Base-by-base conservation (phyloP, 2,113 vertebrate species). In the Paramormyrops kingsleyae region DNA sequence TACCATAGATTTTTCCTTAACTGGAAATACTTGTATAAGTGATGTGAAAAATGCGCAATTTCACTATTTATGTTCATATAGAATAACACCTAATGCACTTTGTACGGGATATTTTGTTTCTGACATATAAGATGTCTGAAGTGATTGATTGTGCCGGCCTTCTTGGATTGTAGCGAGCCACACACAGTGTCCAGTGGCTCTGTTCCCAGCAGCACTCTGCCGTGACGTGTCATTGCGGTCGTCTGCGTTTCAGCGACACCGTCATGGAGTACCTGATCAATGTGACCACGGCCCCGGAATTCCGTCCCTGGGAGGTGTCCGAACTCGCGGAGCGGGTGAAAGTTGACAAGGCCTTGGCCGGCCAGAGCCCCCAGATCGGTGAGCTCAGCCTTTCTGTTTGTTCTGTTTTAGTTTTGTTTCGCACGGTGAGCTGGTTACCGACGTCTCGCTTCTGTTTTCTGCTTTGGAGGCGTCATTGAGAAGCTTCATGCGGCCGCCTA, bases 201-300 rank as follows among this genome's bases (percentile, higher is more conserved):
- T 31, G 4, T 70, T 70, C 62, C 62, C 62, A 13, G 31, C 62
- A 4, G 10, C n/a, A 1, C 62, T 70, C 62, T 13, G 17, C 86
- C 9, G 84, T 31, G n/a, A 0, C 92, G 19, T 47, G 88, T 19
- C 50, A 1, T 27, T 50, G 17, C 4, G 62, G 3, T 13, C 42
- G 35, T 46, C 56, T 19, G 91, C 77, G 24, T 62, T 94, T 4
- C 92, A 99, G 99, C 50, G 98, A 99, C 87, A 98, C 97, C 1
- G 96, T 99, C 56, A 99, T 99, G 98, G 99, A 99, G 93, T 98
- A 97, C 95, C 95, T 99, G 91, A 98, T 99, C 92, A 99, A 99
- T 17, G 98, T 99, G 91, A 98, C 98, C 35, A 98, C 98, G 17
- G 97, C 98, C 6, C 97, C 96, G 2, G 99, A 99, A 93, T 99